Conservation (phyloP, 2,113 vertebrate species). For the Seriola rivoliana region DNA sequence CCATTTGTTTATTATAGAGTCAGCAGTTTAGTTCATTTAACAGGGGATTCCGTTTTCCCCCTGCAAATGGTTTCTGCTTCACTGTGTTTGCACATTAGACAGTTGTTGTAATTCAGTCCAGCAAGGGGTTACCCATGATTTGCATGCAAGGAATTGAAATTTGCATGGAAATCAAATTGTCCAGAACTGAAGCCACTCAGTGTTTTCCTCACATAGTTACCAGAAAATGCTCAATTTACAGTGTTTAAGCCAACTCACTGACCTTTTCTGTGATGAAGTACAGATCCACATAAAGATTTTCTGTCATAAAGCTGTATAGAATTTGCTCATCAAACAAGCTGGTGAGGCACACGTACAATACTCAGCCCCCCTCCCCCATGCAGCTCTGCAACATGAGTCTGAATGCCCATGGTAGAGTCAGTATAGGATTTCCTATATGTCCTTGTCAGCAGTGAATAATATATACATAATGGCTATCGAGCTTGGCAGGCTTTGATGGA, state of each 20-base stretch:
- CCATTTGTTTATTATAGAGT: conserved; percentile 65
- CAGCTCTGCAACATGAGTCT: conserved; percentile 20
- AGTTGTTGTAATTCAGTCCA: conserved; percentile 63
- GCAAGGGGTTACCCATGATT: conserved; percentile 58
- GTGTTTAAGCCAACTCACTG: conserved; percentile 10
- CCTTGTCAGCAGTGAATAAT: conserved; percentile 70
- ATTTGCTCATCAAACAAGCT: conserved; percentile 2
- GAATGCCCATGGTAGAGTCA: conserved; percentile 26
- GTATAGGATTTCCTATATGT: conserved; percentile 41
- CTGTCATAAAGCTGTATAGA: conserved; percentile 11
- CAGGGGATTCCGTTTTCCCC: conserved; percentile 63
- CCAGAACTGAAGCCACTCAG: conserved; percentile 16
- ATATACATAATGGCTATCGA: conserved; percentile 40
- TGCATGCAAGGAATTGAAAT: conserved; percentile 66
- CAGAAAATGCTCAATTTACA: conserved; percentile 36
- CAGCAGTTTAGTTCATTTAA: conserved; percentile 63
- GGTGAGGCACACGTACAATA: conserved; percentile 10
- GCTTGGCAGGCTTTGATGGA: conserved; percentile 50
- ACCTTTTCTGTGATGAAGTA: conserved; percentile 25
- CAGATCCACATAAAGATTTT: conserved; percentile 19
- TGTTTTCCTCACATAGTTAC: conserved; percentile 41
- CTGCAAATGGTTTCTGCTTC: conserved; percentile 69
- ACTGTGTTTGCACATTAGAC: conserved; percentile 67
- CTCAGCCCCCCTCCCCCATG: background rate
- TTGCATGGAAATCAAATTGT: conserved; percentile 67